Base-by-base conservation (phyloP, 2,888 invertebrate genomes). In the Stenoptilia bipunctidactyla region DNA sequence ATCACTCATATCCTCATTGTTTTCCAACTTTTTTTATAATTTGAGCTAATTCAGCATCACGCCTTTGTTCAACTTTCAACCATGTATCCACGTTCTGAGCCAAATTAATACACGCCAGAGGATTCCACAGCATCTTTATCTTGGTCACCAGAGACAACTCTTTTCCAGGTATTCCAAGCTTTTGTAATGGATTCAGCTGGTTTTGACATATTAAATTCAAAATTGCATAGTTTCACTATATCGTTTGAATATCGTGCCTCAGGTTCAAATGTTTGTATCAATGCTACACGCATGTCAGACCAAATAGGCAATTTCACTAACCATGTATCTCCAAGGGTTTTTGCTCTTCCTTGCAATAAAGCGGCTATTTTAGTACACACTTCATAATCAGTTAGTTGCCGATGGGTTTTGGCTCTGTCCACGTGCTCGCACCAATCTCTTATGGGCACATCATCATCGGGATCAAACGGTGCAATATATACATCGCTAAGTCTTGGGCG, bases 31-130 rank as follows among this genome's bases (percentile, higher is more conserved):
- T n/a, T n/a, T n/a, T n/a, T n/a, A n/a, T n/a, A n/a, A n/a, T 8
- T n/a, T 4, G 8, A 2, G 2, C 1, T 35, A 15, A 4, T 35
- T 4, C 8, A 13, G 12, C 8, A 36, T 51, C 51, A 13, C 44
- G 45, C n/a, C 39, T 43, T 20, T 50, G 50, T 35, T 51, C 47
- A 1, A 47, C 38, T 14, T 41, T 43, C 6, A 48, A 30, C 49
- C 47, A 51, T 1, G 41, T 42, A 20, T 43, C 35, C 1, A 43
- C 9, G 27, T 44, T 47, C 1, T 45, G 25, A 8, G 27, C 8
- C 3, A 20, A 8, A n/a, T n/a, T n/a, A n/a, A n/a, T n/a, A n/a
- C n/a, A n/a, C 20, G 3, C 20, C 8, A 20, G 4, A n/a, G 36
- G 15, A 12, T 36, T 20, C 20, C 4, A 20, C 20, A 5, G 20